phyloP scores from a whole-genome alignment of 2,797 vertebrate genomes.

The Rhinatrema bivittatum region DNA sequence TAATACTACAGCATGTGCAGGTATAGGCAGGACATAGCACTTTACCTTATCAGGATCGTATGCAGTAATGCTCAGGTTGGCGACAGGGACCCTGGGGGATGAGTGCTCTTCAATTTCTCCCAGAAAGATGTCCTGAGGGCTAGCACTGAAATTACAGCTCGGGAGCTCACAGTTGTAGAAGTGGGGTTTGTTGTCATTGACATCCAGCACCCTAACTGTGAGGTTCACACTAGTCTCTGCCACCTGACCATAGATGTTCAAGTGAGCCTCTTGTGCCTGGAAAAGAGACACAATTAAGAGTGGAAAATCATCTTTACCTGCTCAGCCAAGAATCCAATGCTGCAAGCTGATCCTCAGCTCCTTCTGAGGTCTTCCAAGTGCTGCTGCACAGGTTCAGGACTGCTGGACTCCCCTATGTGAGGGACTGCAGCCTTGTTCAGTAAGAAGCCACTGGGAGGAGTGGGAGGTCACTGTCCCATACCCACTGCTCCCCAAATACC shows the following conservation, averaged over 20 bases:
- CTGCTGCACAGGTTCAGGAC: too few species aligned
- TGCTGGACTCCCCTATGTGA: too few species aligned
- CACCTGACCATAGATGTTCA: constrained; percentile 38
- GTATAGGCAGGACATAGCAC: too few species aligned
- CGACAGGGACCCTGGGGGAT: constrained; percentile 46
- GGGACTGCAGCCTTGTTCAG: too few species aligned
- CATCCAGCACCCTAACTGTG: constrained; percentile 60
- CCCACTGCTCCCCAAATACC: too few species aligned
- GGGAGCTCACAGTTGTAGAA: constrained; percentile 68
- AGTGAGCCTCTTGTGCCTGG: constrained; percentile 64
- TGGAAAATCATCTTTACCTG: too few species aligned
- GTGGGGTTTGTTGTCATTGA: constrained; percentile 76
- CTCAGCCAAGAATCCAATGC: too few species aligned
- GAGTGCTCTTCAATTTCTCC: constrained; percentile 69
- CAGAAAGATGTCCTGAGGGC: constrained; percentile 36
- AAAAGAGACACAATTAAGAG: not conserved
- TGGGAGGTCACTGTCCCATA: too few species aligned
- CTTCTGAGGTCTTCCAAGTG: too few species aligned
- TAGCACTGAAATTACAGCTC: constrained; percentile 45
- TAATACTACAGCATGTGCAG: too few species aligned
- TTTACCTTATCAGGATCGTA: constrained; percentile 76
- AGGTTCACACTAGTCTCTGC: constrained; percentile 52
- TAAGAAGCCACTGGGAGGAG: too few species aligned
- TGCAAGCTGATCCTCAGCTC: too few species aligned
- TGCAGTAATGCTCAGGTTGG: constrained; percentile 59